Evolutionary conservation across 1,140 invertebrate genomes (phyloP).

Genomic region (Drosophila lacertosa): DNA sequence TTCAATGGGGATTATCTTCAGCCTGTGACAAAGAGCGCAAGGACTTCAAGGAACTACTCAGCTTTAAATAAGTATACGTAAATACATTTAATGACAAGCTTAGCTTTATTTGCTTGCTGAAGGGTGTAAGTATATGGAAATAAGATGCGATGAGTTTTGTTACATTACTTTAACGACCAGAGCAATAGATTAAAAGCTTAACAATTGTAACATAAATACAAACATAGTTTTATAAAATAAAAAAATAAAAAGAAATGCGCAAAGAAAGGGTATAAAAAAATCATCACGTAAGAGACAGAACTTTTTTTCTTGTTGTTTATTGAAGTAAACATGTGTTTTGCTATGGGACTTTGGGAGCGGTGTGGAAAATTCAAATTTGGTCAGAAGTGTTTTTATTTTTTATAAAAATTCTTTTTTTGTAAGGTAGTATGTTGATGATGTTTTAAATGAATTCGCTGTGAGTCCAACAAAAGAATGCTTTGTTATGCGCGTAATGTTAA

Average conservation of each 20-base stretch:
- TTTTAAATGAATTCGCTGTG: conserved; percentile 40
- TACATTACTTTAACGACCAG: too few relatives aligned
- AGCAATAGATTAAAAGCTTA: too few relatives aligned
- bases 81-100: too few relatives aligned
- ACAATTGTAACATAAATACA: too few relatives aligned
- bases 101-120: too few relatives aligned
- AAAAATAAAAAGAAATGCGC: neutral
- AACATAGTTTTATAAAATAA: too few relatives aligned
- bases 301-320: conserved; percentile 24
- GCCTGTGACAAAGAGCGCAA: neutral
- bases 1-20: neutral
- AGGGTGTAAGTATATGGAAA: too few relatives aligned
- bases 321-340: conserved; percentile 10
- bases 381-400: neutral
- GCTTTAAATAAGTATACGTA: too few relatives aligned
- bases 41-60: too few relatives aligned
- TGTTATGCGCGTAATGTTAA: neutral
- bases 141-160: too few relatives aligned
- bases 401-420: neutral
- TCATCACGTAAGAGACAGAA: neutral
- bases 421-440: conserved; percentile 1
- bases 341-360: neutral
- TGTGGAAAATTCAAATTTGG: conserved; percentile 1
- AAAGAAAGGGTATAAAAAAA: neutral
- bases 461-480: conserved; percentile 8